Conservation (phyloP, 2,797 vertebrate genomes). For the Takifugu ocellatus region DNA sequence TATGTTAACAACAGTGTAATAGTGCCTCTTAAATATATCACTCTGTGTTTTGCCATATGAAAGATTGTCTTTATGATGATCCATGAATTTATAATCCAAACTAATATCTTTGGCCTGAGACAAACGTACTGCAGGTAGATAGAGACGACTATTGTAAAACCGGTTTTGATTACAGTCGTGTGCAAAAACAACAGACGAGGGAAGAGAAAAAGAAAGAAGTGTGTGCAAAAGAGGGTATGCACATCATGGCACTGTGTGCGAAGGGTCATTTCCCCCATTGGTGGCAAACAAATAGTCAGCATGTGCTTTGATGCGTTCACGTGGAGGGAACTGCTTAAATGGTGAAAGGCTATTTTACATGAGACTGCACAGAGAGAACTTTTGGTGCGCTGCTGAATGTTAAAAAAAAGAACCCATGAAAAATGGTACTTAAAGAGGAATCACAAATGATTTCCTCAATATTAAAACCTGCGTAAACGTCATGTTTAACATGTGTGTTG, state of each 20-base stretch:
- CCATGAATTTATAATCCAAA: slow-evolving; percentile 78
- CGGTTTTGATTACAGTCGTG: slow-evolving; percentile 1
- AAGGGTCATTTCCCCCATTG: slow-evolving; percentile 18
- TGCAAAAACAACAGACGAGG: not conserved
- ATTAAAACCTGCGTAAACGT: too few relatives aligned
- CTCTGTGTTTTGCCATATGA: slow-evolving; percentile 50
- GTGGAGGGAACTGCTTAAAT: slow-evolving; percentile 25
- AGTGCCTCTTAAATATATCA: slow-evolving; percentile 75
- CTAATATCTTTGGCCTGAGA: slow-evolving; percentile 76
- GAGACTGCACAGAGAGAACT: slow-evolving; percentile 20
- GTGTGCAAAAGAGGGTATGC: slow-evolving; percentile 13
- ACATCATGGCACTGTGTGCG: slow-evolving; percentile 12
- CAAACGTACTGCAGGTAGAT: slow-evolving; percentile 9
- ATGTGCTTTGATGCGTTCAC: slow-evolving; percentile 27
- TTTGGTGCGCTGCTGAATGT: slow-evolving; percentile 22
- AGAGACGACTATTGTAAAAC: too few relatives aligned
- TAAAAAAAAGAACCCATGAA: not conserved
- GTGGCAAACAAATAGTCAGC: slow-evolving; percentile 32
- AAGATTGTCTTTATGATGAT: slow-evolving; percentile 66
- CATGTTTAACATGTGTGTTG: too few relatives aligned
- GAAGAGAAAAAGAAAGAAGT: not conserved
- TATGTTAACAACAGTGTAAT: slow-evolving; percentile 22
- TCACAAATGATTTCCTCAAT: too few relatives aligned
- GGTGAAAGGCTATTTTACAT: slow-evolving; percentile 22
- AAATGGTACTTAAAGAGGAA: not conserved